These are phyloP conservation scores for Tigriopus japonicus DNA, from an alignment of 1,140 invertebrate species.

Conservation along the genomic window DNA sequence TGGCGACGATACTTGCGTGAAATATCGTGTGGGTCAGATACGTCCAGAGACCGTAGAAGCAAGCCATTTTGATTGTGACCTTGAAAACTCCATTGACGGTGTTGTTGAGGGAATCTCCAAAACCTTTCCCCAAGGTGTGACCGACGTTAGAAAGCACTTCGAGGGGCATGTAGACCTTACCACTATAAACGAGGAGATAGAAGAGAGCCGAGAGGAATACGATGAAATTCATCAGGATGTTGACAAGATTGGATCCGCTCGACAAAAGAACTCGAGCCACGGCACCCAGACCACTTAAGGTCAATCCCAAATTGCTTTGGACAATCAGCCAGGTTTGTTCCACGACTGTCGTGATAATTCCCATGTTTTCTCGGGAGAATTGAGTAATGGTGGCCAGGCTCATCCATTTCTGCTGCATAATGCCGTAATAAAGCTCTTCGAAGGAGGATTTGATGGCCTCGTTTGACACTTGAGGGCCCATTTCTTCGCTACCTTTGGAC, in stretches of 20 bases:
- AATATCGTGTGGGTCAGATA: slow-evolving; percentile 12
- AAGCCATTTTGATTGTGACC: slow-evolving; percentile 12
- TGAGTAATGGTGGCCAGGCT: neutral
- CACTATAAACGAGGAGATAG: slow-evolving; percentile 3
- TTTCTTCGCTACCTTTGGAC: neutral
- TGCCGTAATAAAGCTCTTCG: neutral
- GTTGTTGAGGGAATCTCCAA: slow-evolving; percentile 4
- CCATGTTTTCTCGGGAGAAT: slow-evolving; percentile 1
- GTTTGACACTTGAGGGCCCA: neutral
- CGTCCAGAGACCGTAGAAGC: slow-evolving; percentile 11
- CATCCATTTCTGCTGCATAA: neutral
- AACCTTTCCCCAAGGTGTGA: neutral
- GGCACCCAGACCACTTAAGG: neutral
- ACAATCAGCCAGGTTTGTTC: neutral
- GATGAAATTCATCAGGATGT: slow-evolving; percentile 8
- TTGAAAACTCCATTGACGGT: slow-evolving; percentile 9
- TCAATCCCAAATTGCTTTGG: neutral
- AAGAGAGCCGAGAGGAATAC: slow-evolving; percentile 10
- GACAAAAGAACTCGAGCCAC: neutral
- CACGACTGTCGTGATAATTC: slow-evolving; percentile 1
- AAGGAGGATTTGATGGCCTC: neutral
- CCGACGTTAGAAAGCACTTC: neutral
- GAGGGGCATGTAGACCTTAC: neutral
- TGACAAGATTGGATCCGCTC: neutral
- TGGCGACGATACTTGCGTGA: slow-evolving; percentile 4